These are phyloP conservation scores for Montipora capitata DNA, from an alignment of 92 coral and sea anemone genomes.

Conservation along the genomic window DNA sequence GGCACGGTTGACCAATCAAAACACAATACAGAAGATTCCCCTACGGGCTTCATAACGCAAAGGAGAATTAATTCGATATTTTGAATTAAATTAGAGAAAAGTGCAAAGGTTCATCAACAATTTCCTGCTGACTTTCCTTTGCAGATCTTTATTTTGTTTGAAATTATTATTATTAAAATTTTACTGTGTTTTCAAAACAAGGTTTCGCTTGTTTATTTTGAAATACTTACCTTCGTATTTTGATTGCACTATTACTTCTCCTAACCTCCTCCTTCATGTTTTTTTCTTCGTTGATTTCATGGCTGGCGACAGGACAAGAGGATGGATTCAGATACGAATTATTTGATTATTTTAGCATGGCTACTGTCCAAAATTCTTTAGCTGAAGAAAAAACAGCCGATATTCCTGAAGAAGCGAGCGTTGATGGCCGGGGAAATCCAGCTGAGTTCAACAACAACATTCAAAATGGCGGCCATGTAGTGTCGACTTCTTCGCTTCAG, in stretches of 20 bases:
- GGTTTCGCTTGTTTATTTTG: not conserved
- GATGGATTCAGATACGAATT: slow-evolving; percentile 15
- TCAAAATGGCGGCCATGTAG: slow-evolving; percentile 55
- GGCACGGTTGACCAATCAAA: slow-evolving; percentile 37
- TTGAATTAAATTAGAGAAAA: not conserved
- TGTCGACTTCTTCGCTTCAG: slow-evolving; percentile 27
- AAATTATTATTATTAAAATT: not conserved
- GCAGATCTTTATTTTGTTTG: not conserved
- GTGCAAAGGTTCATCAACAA: not conserved
- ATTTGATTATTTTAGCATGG: slow-evolving; percentile 25
- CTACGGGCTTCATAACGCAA: not conserved
- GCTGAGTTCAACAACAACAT: slow-evolving; percentile 30
- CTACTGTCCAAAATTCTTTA: slow-evolving; percentile 21
- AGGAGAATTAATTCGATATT: not conserved
- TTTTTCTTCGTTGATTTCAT: slow-evolving; percentile 19
- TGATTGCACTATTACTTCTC: slow-evolving; percentile 8
- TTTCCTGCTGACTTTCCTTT: not conserved
- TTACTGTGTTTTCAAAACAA: not conserved
- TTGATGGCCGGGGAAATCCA: not conserved
- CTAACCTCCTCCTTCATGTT: not conserved
- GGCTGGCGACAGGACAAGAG: slow-evolving; percentile 24
- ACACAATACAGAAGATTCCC: slow-evolving; percentile 6
- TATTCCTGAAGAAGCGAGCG: slow-evolving; percentile 16
- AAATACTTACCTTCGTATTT: not conserved
- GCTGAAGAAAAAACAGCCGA: slow-evolving; percentile 24